Percentiles rank a stretch among this genome's conserved stretches.
phyloP scores from a whole-genome alignment of 1,140 invertebrate species.

The Macrocentrus cingulum region DNA sequence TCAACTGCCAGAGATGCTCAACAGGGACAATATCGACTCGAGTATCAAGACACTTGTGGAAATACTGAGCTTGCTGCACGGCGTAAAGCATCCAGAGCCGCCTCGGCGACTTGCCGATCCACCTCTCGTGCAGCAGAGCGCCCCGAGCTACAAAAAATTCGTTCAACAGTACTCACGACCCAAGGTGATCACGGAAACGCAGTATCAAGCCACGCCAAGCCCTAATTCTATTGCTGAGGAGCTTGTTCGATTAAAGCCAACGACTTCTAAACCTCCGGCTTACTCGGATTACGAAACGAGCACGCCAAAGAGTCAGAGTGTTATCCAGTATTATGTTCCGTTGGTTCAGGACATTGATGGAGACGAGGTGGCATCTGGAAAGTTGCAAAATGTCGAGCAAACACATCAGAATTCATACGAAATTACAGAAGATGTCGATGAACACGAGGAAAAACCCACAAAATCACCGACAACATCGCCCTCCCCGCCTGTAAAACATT shows the following conservation, averaged over 20 bases:
- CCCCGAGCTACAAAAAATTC: constrained; percentile 32
- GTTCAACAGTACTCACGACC: constrained; percentile 35
- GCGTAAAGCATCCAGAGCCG: constrained; percentile 33
- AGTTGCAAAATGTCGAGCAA: constrained; percentile 29
- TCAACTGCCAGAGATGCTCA: constrained; percentile 72
- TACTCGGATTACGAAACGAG: constrained; percentile 12
- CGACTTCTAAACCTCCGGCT: constrained; percentile 26
- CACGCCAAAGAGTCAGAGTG: constrained; percentile 35
- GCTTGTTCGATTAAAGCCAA: constrained; percentile 26
- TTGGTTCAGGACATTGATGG: constrained; percentile 43
- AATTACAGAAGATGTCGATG: constrained; percentile 37
- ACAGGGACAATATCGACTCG: constrained; percentile 73
- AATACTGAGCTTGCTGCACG: constrained; percentile 68
- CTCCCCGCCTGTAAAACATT: constrained; percentile 28
- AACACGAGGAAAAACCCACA: constrained; percentile 31
- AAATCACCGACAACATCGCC: constrained; percentile 34
- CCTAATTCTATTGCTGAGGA: constrained; percentile 35
- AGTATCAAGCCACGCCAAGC: constrained; percentile 42
- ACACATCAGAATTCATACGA: constrained; percentile 33
- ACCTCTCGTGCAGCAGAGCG: constrained; percentile 11
- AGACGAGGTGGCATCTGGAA: constrained; percentile 24
- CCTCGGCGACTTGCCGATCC: constrained; percentile 5
- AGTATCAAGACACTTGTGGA: constrained; percentile 75
- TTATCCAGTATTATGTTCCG: constrained; percentile 47
- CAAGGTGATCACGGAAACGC: constrained; percentile 48